Percentiles rank a stretch among this genome's conserved stretches.
These are phyloP conservation scores for Laothoe populi DNA, from an alignment of 2,888 invertebrate genomes.

Conservation along the genomic window DNA sequence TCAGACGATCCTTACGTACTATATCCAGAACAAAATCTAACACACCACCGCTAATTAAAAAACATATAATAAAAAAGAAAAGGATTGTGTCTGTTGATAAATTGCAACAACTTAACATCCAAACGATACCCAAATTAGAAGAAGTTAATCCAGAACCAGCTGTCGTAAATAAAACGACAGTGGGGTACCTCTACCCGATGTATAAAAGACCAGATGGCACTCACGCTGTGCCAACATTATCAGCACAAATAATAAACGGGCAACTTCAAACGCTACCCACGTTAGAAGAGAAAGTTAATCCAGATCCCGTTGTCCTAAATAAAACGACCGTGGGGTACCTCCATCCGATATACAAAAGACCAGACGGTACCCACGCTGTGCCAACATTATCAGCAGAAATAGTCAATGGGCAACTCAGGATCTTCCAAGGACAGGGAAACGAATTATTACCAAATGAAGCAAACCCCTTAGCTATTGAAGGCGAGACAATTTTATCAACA, in stretches of 20 bases:
- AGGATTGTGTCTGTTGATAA: too few species aligned
- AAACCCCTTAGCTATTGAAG: background rate
- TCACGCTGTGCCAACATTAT: background rate
- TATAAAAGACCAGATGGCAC: background rate
- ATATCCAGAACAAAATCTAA: background rate
- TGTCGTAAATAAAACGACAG: background rate
- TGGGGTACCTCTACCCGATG: background rate
- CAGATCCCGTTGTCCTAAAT: background rate
- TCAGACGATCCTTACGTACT: background rate
- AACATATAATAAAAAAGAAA: background rate
- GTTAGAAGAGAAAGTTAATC: too few species aligned
- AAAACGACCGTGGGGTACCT: background rate
- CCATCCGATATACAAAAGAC: background rate
- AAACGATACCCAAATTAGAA: background rate
- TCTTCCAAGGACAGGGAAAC: background rate
- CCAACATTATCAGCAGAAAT: background rate
- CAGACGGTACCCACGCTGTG: background rate
- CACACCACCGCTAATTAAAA: background rate
- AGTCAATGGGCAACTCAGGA: background rate
- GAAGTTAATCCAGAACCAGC: background rate
- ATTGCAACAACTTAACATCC: too few species aligned
- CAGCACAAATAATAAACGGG: background rate
- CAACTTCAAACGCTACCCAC: too few species aligned
- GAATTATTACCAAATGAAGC: too few species aligned
- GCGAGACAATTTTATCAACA: background rate